phyloP scores from a whole-genome alignment of 1,140 invertebrate species.

The Lordiphosa clarofinis region DNA sequence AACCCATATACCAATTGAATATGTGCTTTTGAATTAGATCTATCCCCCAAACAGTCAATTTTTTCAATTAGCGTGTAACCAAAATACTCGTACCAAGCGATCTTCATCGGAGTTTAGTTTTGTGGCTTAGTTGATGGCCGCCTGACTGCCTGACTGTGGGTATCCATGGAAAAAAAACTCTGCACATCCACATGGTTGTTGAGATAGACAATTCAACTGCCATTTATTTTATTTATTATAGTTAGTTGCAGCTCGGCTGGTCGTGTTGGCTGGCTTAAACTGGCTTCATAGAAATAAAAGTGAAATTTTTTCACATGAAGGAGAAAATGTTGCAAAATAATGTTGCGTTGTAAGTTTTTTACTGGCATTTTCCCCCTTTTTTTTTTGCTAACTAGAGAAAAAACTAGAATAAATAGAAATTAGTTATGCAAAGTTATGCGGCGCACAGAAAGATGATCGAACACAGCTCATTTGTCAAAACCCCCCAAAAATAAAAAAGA shows the following conservation, averaged over 20 bases:
- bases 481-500: slow-evolving; percentile 26
- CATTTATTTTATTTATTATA: slow-evolving; percentile 73
- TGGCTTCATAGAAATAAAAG: slow-evolving; percentile 63
- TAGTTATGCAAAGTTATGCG: slow-evolving; percentile 9
- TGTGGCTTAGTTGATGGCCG: slow-evolving; percentile 1
- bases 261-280: slow-evolving; percentile 47
- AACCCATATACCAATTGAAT: no score
- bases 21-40: no score
- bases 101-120: slow-evolving; percentile 17
- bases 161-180: slow-evolving; percentile 2
- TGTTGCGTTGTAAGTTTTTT: slow-evolving; percentile 5
- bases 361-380: neutral
- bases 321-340: slow-evolving; percentile 61
- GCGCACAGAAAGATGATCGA: slow-evolving; percentile 25
- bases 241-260: slow-evolving; percentile 23
- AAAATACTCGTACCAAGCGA: no score
- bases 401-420: slow-evolving; percentile 12
- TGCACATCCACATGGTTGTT: slow-evolving; percentile 29
- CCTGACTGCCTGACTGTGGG: neutral
- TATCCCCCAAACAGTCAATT: neutral
- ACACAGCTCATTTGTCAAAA: slow-evolving; percentile 58
- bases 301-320: slow-evolving; percentile 68
- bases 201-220: slow-evolving; percentile 52
- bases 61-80: slow-evolving; percentile 6
- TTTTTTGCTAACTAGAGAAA: no score